Evolutionary conservation across 2,797 vertebrate species (phyloP).

Genomic region (Danio jaintianensis): DNA sequence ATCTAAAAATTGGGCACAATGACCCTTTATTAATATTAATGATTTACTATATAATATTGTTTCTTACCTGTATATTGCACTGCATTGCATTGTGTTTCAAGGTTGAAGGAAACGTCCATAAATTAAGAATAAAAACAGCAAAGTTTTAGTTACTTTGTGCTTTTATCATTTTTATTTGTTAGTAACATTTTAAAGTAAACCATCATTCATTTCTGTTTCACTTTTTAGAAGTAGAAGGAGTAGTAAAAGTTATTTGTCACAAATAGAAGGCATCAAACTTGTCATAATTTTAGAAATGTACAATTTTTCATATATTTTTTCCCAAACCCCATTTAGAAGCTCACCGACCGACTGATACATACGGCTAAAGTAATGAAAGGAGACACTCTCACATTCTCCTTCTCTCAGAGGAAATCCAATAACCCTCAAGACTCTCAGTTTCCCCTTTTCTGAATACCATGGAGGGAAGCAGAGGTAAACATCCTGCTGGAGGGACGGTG

Average conservation of each 20-base stretch:
- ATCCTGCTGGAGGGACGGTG: not conserved
- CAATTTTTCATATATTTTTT: not conserved
- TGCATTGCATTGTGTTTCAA: not conserved
- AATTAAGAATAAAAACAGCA: not conserved
- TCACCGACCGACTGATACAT: not conserved
- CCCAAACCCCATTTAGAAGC: not conserved
- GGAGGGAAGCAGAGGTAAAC: conserved; percentile 26
- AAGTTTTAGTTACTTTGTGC: too few relatives aligned
- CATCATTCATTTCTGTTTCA: too few relatives aligned
- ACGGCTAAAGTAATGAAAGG: not conserved
- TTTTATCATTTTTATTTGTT: too few relatives aligned
- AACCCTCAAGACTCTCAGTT: conserved; percentile 12
- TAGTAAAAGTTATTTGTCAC: too few relatives aligned
- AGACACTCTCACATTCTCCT: conserved; percentile 15
- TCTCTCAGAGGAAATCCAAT: conserved; percentile 37
- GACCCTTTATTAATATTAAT: too few relatives aligned
- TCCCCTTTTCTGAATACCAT: conserved; percentile 24
- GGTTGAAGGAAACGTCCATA: not conserved
- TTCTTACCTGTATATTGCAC: not conserved
- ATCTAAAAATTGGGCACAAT: too few relatives aligned
- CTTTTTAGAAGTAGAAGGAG: too few relatives aligned
- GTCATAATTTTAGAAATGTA: not conserved
- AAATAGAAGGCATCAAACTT: too few relatives aligned
- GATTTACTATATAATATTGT: too few relatives aligned
- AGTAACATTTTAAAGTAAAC: too few relatives aligned